Base-by-base conservation (phyloP, 2,797 vertebrate genomes). In the Brachyrhaphis roseni region DNA sequence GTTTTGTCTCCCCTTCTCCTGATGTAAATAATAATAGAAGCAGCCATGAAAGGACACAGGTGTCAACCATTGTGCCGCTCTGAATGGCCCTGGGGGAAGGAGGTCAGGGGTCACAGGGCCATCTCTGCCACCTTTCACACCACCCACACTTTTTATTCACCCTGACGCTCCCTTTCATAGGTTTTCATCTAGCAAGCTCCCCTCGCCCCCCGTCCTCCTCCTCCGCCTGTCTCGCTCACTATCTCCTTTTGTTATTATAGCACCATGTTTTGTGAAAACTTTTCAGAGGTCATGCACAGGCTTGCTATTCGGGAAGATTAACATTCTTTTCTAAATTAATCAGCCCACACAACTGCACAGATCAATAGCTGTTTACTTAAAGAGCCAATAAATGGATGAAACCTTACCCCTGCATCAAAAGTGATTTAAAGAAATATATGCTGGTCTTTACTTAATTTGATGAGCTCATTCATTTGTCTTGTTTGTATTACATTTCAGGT, bases 11-110 rank as follows among this genome's bases (percentile, higher is more conserved):
- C 86, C 83, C 78, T 89, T 89, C 90, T 82, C 84, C 89, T 90
- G 91, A 90, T 95, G 93, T 95, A 95, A 96, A 96, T 95, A 96
- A 95, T 94, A 96, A 96, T 91, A 95, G 91, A 89, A 88, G 81
- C 90, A 77, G 87, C 78, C 75, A 85, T 95, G 95, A 96, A 96
- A 96, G 94, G 93, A 95, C 96, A 95, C 95, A 96, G 96, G 95
- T 96, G 96, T 96, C 93, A 86, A 86, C 94, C 94, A 96, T 96
- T 96, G 95, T 96, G 88, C 73, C n/a, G 79, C 85, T 82, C 83
- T 94, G 94, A 95, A 95, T 95, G 92, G 93, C 89, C 91, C 85
- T 86, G 86, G 86, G 90, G 87, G 86, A 88, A 84, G 79, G 82
- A 88, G 91, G 93, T 93, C 93, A 93, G 83, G 82, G 94, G 90